Conservation (phyloP, 2,113 vertebrate genomes). For the Ageneiosus marmoratus region DNA sequence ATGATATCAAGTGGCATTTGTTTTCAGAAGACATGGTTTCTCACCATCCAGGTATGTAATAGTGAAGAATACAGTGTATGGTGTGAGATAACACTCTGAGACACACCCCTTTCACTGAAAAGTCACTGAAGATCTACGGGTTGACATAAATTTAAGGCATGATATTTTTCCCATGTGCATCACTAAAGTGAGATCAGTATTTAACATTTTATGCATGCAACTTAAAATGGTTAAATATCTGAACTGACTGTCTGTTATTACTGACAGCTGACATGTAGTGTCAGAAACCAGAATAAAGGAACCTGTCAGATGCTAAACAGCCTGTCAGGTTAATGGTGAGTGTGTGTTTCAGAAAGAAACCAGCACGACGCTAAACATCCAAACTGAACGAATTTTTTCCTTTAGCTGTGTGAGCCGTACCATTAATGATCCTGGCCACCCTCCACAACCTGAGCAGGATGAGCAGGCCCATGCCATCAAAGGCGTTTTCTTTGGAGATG, state of each 20-base stretch:
- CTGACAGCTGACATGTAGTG: not conserved
- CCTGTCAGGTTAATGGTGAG: not conserved
- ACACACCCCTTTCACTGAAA: not conserved
- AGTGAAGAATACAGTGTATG: not conserved
- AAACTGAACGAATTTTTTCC: not conserved
- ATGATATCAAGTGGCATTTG: not conserved
- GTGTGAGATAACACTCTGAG: not conserved
- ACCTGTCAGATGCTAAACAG: not conserved
- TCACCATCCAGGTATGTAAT: not conserved
- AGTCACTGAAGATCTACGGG: not conserved
- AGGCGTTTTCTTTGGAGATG: constrained; percentile 81
- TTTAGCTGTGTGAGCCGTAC: constrained; percentile 62
- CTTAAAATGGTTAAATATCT: not conserved
- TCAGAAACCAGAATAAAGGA: not conserved
- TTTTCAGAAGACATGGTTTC: not conserved
- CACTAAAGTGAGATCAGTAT: not conserved
- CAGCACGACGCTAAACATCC: not conserved
- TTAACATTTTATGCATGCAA: not conserved
- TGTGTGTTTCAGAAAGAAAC: not conserved
- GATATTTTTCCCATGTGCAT: not conserved
- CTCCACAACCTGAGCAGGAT: constrained; percentile 94
- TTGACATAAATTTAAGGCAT: not conserved
- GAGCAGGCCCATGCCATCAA: constrained; percentile 85
- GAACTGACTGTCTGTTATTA: not conserved
- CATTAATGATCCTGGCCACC: constrained; percentile 93